These are phyloP conservation scores for Xiphydria camelus DNA, from an alignment of 2,888 invertebrate genomes.

Conservation along the genomic window DNA sequence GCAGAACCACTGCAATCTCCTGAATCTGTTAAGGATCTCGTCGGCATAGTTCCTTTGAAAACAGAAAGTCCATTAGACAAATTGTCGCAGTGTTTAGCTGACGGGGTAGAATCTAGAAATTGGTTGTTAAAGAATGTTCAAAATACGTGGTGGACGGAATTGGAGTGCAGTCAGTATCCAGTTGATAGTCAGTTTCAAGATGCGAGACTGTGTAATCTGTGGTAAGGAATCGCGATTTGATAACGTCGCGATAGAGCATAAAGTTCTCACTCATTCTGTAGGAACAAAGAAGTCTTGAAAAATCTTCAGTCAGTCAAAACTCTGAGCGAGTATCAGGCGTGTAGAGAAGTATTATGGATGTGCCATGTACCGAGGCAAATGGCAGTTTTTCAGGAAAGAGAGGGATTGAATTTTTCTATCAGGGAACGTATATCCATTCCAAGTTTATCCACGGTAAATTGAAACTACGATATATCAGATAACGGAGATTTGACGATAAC, in stretches of 20 bases:
- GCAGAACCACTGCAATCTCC: conserved; percentile 16
- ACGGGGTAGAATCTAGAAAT: conserved; percentile 38
- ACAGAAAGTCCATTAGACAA: conserved; percentile 20
- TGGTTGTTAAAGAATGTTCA: conserved; percentile 55
- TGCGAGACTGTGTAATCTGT: conserved; percentile 56
- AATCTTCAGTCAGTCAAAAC: conserved; percentile 27
- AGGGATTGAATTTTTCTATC: conserved; percentile 32
- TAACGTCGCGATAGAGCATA: background rate
- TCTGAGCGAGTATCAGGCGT: conserved; percentile 49
- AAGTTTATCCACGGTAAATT: conserved; percentile 47
- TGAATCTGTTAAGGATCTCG: background rate
- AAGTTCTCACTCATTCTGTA: too few species aligned
- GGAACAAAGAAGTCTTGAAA: too few species aligned
- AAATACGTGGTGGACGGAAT: conserved; percentile 58
- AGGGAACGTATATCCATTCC: conserved; percentile 45
- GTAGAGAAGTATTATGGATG: conserved; percentile 53
- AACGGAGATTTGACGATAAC: too few species aligned
- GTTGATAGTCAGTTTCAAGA: conserved; percentile 46
- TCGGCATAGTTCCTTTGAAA: too few species aligned
- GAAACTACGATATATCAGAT: too few species aligned
- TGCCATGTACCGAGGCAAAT: conserved; percentile 42
- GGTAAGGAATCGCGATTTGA: conserved; percentile 42
- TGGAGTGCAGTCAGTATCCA: conserved; percentile 41
- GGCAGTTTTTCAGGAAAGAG: conserved; percentile 40
- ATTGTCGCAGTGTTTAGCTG: conserved; percentile 28